Evolutionary conservation across 2,113 vertebrate genomes (phyloP), one percentile per base, ranked within the genome.

Genomic region (Acanthochromis polyacanthus): DNA sequence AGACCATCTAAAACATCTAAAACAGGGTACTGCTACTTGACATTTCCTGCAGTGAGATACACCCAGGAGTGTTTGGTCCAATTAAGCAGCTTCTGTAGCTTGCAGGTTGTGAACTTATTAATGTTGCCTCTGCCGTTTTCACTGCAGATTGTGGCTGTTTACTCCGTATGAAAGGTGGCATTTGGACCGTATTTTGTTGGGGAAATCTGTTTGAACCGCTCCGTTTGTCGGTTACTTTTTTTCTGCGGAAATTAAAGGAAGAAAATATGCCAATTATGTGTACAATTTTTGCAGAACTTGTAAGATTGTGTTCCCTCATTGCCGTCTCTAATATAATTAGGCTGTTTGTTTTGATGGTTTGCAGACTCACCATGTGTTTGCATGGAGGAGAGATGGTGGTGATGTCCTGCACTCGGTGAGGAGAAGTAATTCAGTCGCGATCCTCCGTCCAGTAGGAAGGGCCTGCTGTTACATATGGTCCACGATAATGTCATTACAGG

Each of bases 11-110:
- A 61, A 81, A 50, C 46, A 62, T 64, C 46, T 64, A 51, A 69
- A 81, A 60, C 48, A 43, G 45, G 70, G 65, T 71, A 64, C 46
- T 62, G 63, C 30, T 2, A 48, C 55, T 75, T 81, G 85, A 82
- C 67, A 68, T 80, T 83, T 88, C 53, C 23, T 73, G 28, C 67
- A 53, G 64, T 19, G 53, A 69, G 64, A 36, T 66, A 45, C 51
- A 30, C 62, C 71, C 75, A 64, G 72, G 70, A 80, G 67, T 74
- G 62, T 86, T 80, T 71, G 70, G 75, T 74, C 73, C 73, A 86
- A 71, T 91, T 86, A 88, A 74, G 67, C 40, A 59, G 60, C 61
- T 70, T 69, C 84, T 77, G 78, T n/a, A 8, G 71, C 64, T 40
- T 20, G 52, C 55, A 51, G 52, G 10, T 79, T 57, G 50, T 75